Evolutionary conservation across 2,797 vertebrate species (phyloP), one percentile per base, ranked within the genome.

Genomic region (Tokudaia tokunoshimensis): DNA sequence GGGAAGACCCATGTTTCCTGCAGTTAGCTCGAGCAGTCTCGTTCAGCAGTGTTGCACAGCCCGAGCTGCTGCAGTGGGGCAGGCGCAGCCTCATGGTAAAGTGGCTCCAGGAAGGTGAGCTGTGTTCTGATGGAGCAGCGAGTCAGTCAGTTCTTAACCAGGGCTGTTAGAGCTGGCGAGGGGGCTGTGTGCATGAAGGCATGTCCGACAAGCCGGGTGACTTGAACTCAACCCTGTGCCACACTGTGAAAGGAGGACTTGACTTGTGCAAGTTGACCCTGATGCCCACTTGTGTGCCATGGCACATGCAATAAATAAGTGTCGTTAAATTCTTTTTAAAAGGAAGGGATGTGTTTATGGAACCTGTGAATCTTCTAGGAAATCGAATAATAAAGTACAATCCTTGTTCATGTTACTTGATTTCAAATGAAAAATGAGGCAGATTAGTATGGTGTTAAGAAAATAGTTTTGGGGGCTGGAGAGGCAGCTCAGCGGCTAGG

Each of bases 371-470:
- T 15, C 31, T 86, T 95, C 10, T 61, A 47, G 31, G 19, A 63
- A 75, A 96, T 41, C 20, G 65, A 84, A 86, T 82, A 75, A 65
- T 80, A 83, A 80, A 70, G 22, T 93, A 44, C 57, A 80, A 19
- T 47, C 65, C 3, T 78, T 87, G 76, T 93, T 94, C 52, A 55
- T 22, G 86, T 92, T 75, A 61, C 5, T 26, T 82, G 79, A 52
- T 92, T 24, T 74, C 44, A 90, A 29, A 95, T 81, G 59, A 79
- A 76, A 87, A 80, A 75, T 29, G 47, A 52, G 14, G 12, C 79
- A 44, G 67, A 59, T 93, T 63, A 70, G 0, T 74, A 50, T 89
- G 75, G 82, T 41, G 52, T 89, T 37, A 79, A 81, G 81, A 89
- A 93, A 90, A 47, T n/a, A 91, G 1, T 83, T 85, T 20, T 79